Percentiles rank a stretch among this genome's conserved stretches.
Evolutionary conservation across 1,140 invertebrate genomes (phyloP).

Genomic region (Aleiodes sp.): DNA sequence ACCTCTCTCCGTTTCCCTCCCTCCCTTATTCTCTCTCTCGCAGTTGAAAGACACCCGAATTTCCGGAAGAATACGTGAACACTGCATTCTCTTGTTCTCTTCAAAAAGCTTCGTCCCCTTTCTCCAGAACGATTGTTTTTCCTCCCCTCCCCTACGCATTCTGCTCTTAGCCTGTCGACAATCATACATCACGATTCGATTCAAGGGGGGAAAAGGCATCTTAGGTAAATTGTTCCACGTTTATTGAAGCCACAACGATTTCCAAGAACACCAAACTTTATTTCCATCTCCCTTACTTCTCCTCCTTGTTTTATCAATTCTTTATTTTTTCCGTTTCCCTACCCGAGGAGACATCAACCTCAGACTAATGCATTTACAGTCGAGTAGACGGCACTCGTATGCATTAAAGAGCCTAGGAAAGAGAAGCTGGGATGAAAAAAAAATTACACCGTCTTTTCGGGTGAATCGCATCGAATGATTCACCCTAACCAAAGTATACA

Average conservation of each 20-base stretch:
- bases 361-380: conserved; percentile 26
- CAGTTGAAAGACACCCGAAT: background rate
- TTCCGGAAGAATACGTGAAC: conserved; percentile 8
- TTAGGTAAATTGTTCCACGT: conserved; percentile 53
- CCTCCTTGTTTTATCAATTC: too few relatives aligned
- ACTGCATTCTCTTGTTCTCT: background rate
- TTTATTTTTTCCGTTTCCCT: too few relatives aligned
- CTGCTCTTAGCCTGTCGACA: conserved; percentile 1
- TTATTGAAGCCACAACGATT: conserved; percentile 34
- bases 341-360: background rate
- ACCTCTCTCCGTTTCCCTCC: conserved; percentile 10
- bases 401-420: background rate
- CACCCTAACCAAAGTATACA: conserved; percentile 26
- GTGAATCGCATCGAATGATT: conserved; percentile 31
- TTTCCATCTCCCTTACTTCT: too few relatives aligned
- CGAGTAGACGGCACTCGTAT: background rate
- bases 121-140: conserved; percentile 1
- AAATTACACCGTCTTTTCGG: conserved; percentile 26
- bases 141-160: background rate
- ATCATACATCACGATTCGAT: conserved; percentile 28
- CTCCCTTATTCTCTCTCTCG: conserved; percentile 8
- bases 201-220: conserved; percentile 42
- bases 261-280: background rate
- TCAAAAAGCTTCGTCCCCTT: background rate
- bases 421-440: conserved; percentile 20